Evolutionary conservation across 2,797 vertebrate species (phyloP), one percentile per base, ranked within the genome.

Genomic region (Hafferia zeledoni): DNA sequence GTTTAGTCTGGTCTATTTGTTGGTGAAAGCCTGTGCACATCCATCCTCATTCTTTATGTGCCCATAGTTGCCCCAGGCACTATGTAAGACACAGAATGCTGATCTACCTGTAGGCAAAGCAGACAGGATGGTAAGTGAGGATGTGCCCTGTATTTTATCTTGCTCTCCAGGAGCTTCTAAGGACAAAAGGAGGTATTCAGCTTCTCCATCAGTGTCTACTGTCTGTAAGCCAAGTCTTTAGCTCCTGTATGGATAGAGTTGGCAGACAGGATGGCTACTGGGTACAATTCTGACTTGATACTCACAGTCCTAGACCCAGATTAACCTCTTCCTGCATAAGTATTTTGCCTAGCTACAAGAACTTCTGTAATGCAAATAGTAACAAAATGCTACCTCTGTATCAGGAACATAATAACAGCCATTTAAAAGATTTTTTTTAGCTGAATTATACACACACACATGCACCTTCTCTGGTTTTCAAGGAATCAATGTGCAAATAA

Each of bases 81-180:
- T 52, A 22, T 3, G 11, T 44, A 67, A n/a, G 63, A 28, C 2
- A 0, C 9, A n/a, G 25, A 64, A 39, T 83, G 52, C 31, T 1
- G 0, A 47, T 11, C n/a, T 7, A 18, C 16, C 31, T 2, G 1
- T 6, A 9, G 2, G 9, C 35, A 60, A 69, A 80, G 44, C 68
- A 59, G 33, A 18, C 13, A 55, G 75, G 13, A 4, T 1, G 2
- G 33, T 22, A n/a, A 55, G 10, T 24, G 13, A 90, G 37, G n/a
- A 67, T 47, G 35, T 25, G 14, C 11, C 35, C 22, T n/a, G 35
- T 24, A 33, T 39, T 76, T 80, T 44, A 49, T 63, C 76, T 63
- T 37, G 52, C 31, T 71, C 49, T 87, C 41, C 77, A 75, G 31
- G n/a, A 35, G 20, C 39, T 94, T 89, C 74, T 61, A 33, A 87